These are phyloP conservation scores for Melanotaenia pygmaea DNA, from an alignment of 2,797 vertebrate genomes.

Conservation along the genomic window DNA sequence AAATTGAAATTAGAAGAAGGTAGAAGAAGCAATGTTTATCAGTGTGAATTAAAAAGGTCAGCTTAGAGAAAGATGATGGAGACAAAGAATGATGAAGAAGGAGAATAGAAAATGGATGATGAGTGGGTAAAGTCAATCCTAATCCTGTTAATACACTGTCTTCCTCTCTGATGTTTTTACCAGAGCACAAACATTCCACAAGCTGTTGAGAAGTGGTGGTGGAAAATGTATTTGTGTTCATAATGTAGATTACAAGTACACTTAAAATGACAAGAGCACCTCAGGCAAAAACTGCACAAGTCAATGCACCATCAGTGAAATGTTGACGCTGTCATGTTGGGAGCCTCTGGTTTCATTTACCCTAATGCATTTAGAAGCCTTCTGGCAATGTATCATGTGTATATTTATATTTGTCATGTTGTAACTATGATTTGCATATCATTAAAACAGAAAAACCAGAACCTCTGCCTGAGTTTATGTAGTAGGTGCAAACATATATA, in stretches of 20 bases:
- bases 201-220: slow-evolving; percentile 4
- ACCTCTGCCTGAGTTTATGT: too few relatives aligned
- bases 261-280: slow-evolving; percentile 36
- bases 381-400: slow-evolving; percentile 21
- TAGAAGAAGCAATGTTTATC: neutral
- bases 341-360: slow-evolving; percentile 45
- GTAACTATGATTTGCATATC: slow-evolving; percentile 24
- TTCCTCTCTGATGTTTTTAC: slow-evolving; percentile 49
- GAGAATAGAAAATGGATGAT: neutral
- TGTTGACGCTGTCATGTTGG: slow-evolving; percentile 31
- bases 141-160: slow-evolving; percentile 76
- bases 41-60: neutral
- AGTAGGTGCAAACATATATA: too few relatives aligned
- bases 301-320: slow-evolving; percentile 34
- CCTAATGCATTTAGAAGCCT: slow-evolving; percentile 36
- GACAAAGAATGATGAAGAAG: neutral
- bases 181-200: slow-evolving; percentile 26
- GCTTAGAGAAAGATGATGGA: neutral
- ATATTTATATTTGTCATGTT: slow-evolving; percentile 25
- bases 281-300: slow-evolving; percentile 19
- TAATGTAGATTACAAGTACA: slow-evolving; percentile 27
- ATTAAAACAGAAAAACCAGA: slow-evolving; percentile 15
- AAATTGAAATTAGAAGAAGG: neutral
- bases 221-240: slow-evolving; percentile 23
- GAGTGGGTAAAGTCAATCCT: slow-evolving; percentile 61